Base-by-base conservation (phyloP, 2,797 vertebrate genomes). In the Chelon auratus region DNA sequence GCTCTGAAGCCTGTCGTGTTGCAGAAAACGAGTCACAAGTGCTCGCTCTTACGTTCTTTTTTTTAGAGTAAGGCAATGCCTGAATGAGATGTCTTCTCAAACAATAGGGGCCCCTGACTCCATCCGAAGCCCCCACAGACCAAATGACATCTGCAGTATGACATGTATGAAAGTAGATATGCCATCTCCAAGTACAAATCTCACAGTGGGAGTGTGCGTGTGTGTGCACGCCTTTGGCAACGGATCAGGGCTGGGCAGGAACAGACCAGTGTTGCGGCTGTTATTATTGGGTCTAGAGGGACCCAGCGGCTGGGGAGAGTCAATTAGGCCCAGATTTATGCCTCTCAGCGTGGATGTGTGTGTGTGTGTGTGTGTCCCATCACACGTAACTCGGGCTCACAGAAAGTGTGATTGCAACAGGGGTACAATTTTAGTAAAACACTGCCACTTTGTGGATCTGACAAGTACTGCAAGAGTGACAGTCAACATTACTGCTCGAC, bases 301-400 rank as follows among this genome's bases (percentile, higher is more conserved):
- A 93, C 84, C 80, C 70, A 66, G 82, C 66, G 62, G 82, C 91
- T 90, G 87, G 90, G 91, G 91, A 93, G 87, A 92, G 86, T 88
- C 88, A 87, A 91, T 94, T 93, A 92, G 90, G 81, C 89, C 86
- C 88, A 92, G 89, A 92, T 92, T 91, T 91, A 88, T 91, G 85
- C 88, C 77, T 90, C 81, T 80, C 84, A 90, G 85, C 61, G 2
- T 87, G 64, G 75, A 52, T 74, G 56, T 66, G 73, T 79, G 48
- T 80, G 68, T 79, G 2, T 76, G 50, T 74, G 58, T 66, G 73
- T 80, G 48, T 80, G 68, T 68, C 56, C 61, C 67, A 71, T 80
- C 62, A 78, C 71, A 80, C 72, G 70, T 48, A 67, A 80, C 52
- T 43, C 69, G 22, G 51, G 55, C 53, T 75, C 66, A 53, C 39